Base-by-base conservation (phyloP, 2,888 invertebrate genomes). In the Bellardia bayeri region DNA sequence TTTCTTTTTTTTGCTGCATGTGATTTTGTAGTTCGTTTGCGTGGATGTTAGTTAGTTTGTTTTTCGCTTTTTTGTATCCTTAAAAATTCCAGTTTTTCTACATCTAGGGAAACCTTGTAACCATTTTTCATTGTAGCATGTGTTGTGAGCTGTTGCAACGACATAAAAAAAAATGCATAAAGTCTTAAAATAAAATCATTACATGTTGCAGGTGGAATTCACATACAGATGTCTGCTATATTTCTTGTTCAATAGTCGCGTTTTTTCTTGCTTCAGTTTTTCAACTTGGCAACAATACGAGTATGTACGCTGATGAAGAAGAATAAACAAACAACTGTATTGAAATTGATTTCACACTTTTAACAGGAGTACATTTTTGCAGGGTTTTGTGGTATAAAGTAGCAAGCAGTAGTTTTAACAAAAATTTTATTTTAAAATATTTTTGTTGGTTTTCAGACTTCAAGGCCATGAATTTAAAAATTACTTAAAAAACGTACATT, bases 31-130 rank as follows among this genome's bases (percentile, higher is more conserved):
- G 37, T 16, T 49, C 45, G 45, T 58, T 68, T 79, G 45, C 56
- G 33, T 79, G 69, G 16, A 33, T 58, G 4, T 49, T 56, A 40
- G 40, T 71, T 54, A 5, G 37, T n/a, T 16, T n/a, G 0, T 23
- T 33, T n/a, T 42, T 30, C 2, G 5, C 49, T 79, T 64, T 9
- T 58, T 61, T 58, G 49, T 79, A 87, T 87, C 87, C 87, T 87
- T 87, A 54, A 79, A 85, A 82, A 85, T 85, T 87, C 87, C 82
- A 85, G 87, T 87, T 82, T 85, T 75, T 69, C 61, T 71, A 79
- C 78, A 87, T 56, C 83, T 78, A 71, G 69, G 82, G 79, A 85
- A 87, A 87, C 87, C 87, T 87, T 87, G 87, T 85, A 87, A 87
- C 87, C 85, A 87, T 87, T 85, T 82, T 82, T 87, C 82, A 79